phyloP scores from a whole-genome alignment of 2,113 vertebrate genomes.

The Melanocharis versteri region DNA sequence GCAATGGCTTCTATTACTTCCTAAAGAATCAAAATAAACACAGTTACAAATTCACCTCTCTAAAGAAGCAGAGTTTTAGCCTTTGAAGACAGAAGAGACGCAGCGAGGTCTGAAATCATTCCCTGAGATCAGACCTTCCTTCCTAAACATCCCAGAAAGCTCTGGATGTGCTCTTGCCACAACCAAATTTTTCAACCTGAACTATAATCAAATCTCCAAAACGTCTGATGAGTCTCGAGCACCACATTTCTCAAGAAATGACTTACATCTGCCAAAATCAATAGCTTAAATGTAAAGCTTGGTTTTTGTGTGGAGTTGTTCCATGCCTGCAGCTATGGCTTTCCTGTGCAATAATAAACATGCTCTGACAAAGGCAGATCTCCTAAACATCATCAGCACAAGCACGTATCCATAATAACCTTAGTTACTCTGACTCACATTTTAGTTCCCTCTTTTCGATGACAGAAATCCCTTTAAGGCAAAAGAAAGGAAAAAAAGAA shows the following conservation, averaged over 20 bases:
- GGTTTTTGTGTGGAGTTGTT: not conserved
- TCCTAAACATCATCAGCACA: not conserved
- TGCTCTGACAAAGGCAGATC: not conserved
- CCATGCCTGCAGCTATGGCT: slow-evolving; percentile 4
- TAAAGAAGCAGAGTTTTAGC: not conserved
- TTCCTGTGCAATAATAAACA: not conserved
- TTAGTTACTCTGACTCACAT: not conserved
- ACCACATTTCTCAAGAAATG: not conserved
- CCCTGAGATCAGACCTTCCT: not conserved
- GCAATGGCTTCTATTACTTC: slow-evolving; percentile 98
- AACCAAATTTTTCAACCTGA: not conserved
- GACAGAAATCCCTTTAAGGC: not conserved
- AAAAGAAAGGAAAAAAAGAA: not conserved
- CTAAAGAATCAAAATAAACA: slow-evolving; percentile 71
- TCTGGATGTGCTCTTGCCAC: not conserved
- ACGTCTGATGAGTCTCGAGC: not conserved
- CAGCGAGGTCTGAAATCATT: not conserved
- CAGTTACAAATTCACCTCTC: not conserved
- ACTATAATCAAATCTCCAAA: not conserved
- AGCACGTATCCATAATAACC: not conserved
- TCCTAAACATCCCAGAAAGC: not conserved
- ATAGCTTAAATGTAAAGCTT: not conserved
- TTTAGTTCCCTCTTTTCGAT: not conserved
- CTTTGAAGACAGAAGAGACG: not conserved
- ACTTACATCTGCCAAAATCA: not conserved